Conservation (phyloP, 1,140 invertebrate genomes). For the Magallana gigas region DNA sequence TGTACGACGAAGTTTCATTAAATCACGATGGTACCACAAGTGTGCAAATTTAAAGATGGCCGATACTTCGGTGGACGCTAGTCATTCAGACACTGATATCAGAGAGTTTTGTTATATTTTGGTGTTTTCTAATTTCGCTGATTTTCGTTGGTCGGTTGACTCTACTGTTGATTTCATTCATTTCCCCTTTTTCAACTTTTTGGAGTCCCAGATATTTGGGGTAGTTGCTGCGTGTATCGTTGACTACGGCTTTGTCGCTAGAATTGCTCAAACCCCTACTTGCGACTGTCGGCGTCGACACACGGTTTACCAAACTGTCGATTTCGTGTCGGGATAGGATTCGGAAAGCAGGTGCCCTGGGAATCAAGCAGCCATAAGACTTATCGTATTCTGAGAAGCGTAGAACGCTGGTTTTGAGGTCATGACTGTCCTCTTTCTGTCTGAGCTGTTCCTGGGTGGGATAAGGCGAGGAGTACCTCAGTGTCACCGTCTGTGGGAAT, state of each 20-base stretch:
- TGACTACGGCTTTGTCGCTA: constrained; percentile 56
- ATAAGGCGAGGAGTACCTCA: constrained; percentile 63
- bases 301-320: constrained; percentile 61
- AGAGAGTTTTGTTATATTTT: constrained; percentile 47
- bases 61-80: neutral
- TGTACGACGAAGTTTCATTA: too few species aligned
- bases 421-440: constrained; percentile 64
- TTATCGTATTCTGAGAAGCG: constrained; percentile 67
- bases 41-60: too few species aligned
- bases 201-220: constrained; percentile 63
- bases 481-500: constrained; percentile 58
- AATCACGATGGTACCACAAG: too few species aligned
- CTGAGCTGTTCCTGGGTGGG: constrained; percentile 70
- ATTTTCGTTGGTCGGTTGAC: constrained; percentile 65
- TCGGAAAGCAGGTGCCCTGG: constrained; percentile 70
- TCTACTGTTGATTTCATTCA: constrained; percentile 59
- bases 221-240: constrained; percentile 57
- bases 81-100: constrained; percentile 51
- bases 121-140: constrained; percentile 58
- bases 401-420: constrained; percentile 67
- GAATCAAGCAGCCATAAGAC: constrained; percentile 70
- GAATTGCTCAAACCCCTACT: constrained; percentile 58
- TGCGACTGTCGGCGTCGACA: constrained; percentile 60
- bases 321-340: constrained; percentile 68
- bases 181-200: constrained; percentile 55